phyloP scores from a whole-genome alignment of 1,140 invertebrate genomes.

The Patella vulgata region DNA sequence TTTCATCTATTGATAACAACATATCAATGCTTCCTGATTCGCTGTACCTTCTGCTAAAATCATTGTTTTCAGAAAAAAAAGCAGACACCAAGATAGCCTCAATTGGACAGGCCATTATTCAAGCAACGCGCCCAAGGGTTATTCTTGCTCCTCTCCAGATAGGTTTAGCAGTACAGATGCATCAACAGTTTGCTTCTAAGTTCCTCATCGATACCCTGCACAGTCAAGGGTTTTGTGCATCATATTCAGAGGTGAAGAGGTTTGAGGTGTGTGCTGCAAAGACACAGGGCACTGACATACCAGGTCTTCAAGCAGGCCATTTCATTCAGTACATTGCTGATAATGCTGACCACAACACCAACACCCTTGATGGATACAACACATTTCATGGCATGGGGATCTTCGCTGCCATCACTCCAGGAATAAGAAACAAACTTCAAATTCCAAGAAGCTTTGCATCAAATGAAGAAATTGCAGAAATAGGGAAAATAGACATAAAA shows the following conservation, averaged over 20 bases:
- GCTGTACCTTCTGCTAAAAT: conserved; percentile 15
- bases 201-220: conserved; percentile 37
- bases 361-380: conserved; percentile 45
- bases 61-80: conserved; percentile 9
- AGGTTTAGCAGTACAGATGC: conserved; percentile 43
- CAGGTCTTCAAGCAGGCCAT: neutral
- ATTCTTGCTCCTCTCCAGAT: conserved; percentile 39
- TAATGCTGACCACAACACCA: conserved; percentile 50
- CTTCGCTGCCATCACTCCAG: conserved; percentile 44
- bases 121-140: conserved; percentile 29
- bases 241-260: conserved; percentile 33
- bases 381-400: conserved; percentile 57
- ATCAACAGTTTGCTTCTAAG: conserved; percentile 42
- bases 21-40: conserved; percentile 15
- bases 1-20: conserved; percentile 9
- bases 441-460: conserved; percentile 20
- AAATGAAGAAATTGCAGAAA: conserved; percentile 6
- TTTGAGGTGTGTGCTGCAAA: conserved; percentile 39
- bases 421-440: neutral
- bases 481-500: conserved; percentile 27
- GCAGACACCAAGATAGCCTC: neutral
- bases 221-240: conserved; percentile 32
- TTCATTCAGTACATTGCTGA: conserved; percentile 46
- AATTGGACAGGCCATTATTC: conserved; percentile 17
- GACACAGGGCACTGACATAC: conserved; percentile 13